These are phyloP conservation scores for Furnarius figulus DNA, from an alignment of 2,113 vertebrate species.

Conservation along the genomic window DNA sequence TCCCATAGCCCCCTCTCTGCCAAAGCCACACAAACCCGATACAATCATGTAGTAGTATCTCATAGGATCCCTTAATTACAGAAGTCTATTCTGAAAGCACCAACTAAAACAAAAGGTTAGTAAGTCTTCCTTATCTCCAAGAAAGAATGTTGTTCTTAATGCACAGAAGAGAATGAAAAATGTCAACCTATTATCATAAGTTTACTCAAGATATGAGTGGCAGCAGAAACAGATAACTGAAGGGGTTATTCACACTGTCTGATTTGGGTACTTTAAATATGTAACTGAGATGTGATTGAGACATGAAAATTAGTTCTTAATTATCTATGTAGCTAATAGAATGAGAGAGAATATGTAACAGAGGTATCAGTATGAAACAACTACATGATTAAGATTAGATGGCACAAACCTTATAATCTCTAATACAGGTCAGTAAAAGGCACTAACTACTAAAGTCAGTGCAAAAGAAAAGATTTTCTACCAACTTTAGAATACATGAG, in stretches of 20 bases:
- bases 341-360: neutral
- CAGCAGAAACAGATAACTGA: neutral
- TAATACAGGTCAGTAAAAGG: neutral
- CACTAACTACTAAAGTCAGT: neutral
- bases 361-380: neutral
- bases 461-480: neutral
- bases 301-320: neutral
- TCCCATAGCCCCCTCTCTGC: rapidly evolving
- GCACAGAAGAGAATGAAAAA: neutral
- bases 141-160: neutral
- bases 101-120: neutral
- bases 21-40: neutral
- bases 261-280: neutral
- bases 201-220: neutral
- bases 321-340: neutral
- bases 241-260: neutral
- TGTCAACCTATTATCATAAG: neutral
- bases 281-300: neutral
- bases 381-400: neutral
- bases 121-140: neutral
- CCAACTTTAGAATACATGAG: neutral
- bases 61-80: neutral
- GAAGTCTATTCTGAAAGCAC: neutral
- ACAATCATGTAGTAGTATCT: neutral
- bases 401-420: neutral